Evolutionary conservation across 2,113 vertebrate genomes (phyloP).

Genomic region (Erythrocercus mccallii): DNA sequence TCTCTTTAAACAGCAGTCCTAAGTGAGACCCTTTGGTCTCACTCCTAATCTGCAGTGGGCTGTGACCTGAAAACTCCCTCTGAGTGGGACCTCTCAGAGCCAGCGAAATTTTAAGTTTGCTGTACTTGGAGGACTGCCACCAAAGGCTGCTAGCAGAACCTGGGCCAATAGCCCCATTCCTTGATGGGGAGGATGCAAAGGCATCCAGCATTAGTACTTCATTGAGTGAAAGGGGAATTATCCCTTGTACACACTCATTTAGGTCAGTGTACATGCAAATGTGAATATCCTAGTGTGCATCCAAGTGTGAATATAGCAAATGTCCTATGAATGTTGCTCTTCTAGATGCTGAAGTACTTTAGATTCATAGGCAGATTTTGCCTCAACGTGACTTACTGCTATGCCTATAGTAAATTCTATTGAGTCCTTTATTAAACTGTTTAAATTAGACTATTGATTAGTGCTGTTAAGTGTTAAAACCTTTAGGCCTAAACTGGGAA

Average conservation of each 20-base stretch:
- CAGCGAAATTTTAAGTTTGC: neutral
- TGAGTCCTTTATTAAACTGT: neutral
- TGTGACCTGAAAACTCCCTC: neutral
- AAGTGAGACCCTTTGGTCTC: neutral
- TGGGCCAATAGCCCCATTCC: neutral
- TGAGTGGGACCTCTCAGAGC: neutral
- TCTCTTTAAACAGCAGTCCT: neutral
- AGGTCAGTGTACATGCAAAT: neutral
- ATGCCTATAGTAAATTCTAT: neutral
- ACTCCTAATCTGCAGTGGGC: neutral
- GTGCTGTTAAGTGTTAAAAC: neutral
- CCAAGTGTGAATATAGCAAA: neutral
- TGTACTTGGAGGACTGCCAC: neutral
- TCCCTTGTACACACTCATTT: neutral
- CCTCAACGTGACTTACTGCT: neutral
- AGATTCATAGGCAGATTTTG: neutral
- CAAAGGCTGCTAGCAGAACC: neutral
- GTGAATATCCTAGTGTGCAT: neutral
- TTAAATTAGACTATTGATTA: neutral
- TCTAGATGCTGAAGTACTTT: neutral
- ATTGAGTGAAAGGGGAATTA: neutral
- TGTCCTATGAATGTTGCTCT: neutral
- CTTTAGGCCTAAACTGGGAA: neutral
- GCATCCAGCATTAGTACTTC: neutral
- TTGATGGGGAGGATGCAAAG: rapidly evolving